Percentiles rank a stretch among this genome's conserved stretches.
Conservation (phyloP, 1,140 invertebrate species). For the Atta cephalotes region DNA sequence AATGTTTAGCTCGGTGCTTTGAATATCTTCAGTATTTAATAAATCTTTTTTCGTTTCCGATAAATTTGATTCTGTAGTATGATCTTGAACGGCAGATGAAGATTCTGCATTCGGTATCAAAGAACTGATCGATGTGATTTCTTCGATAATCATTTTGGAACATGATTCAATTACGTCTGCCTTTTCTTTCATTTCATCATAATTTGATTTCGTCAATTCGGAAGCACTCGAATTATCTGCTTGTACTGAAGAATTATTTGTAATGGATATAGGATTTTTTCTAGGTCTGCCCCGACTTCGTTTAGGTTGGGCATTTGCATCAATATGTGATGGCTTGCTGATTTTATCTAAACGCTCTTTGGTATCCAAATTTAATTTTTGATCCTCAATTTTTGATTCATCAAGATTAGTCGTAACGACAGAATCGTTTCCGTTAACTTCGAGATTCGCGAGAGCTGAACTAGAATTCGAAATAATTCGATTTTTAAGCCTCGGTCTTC, state of each 20-base stretch:
- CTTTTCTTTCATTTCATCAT: conserved; percentile 3
- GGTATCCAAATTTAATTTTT: conserved; percentile 27
- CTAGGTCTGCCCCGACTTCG: conserved; percentile 42
- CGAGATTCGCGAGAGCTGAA: neutral
- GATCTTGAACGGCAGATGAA: neutral
- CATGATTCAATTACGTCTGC: neutral
- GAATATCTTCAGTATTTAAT: conserved; percentile 25
- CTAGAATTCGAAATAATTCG: conserved; percentile 9
- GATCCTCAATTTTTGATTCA: conserved; percentile 47
- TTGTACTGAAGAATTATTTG: conserved; percentile 8
- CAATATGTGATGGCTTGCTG: neutral
- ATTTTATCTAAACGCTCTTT: conserved; percentile 12
- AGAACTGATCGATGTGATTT: conserved; percentile 9
- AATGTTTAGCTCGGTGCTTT: neutral
- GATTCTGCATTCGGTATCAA: neutral
- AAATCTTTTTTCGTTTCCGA: conserved; percentile 9
- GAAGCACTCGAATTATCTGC: conserved; percentile 7
- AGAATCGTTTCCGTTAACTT: conserved; percentile 1
- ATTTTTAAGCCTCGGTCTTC: conserved; percentile 37
- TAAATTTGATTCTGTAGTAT: conserved; percentile 2
- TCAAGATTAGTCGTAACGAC: neutral
- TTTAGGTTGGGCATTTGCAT: conserved; percentile 30
- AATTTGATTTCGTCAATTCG: conserved; percentile 12
- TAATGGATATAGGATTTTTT: conserved; percentile 15
- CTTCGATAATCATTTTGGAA: conserved; percentile 12